Evolutionary conservation across 2,888 invertebrate genomes (phyloP).

Genomic region (Linnaemya vulpina): DNA sequence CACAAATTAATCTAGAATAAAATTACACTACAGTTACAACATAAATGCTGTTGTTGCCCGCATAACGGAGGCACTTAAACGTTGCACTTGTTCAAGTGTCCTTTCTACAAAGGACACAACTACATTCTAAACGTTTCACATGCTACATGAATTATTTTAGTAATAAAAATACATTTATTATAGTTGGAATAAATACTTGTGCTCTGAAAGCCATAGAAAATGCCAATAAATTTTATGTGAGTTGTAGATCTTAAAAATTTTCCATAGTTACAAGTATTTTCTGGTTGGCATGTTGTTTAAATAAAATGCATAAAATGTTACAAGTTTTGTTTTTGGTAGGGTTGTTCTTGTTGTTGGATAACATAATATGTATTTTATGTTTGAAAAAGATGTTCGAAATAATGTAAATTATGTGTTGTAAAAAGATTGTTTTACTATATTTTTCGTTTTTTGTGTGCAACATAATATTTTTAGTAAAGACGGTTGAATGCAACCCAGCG

Average conservation of each 20-base stretch:
- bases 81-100: neutral
- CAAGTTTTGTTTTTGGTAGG: conserved; percentile 5
- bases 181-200: conserved; percentile 6
- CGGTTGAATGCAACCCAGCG: neutral
- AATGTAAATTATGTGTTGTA: conserved; percentile 26
- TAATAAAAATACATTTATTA: conserved; percentile 47
- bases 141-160: conserved; percentile 33
- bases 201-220: conserved; percentile 4
- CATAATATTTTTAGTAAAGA: neutral
- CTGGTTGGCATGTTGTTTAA: neutral
- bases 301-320: neutral
- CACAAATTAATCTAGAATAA: conserved; percentile 33
- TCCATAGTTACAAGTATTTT: conserved; percentile 20
- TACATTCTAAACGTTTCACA: conserved; percentile 40
- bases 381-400: conserved; percentile 5
- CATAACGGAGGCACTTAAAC: conserved; percentile 2
- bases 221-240: conserved; percentile 45
- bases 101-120: conserved; percentile 33
- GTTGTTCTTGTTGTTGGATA: neutral
- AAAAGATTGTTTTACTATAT: conserved; percentile 5
- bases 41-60: conserved; percentile 3
- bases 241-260: conserved; percentile 27
- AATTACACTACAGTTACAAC: conserved; percentile 5
- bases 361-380: conserved; percentile 15
- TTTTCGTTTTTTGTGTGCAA: neutral